These are phyloP conservation scores for Parochlus steinenii DNA, from an alignment of 2,888 invertebrate species.

Conservation along the genomic window DNA sequence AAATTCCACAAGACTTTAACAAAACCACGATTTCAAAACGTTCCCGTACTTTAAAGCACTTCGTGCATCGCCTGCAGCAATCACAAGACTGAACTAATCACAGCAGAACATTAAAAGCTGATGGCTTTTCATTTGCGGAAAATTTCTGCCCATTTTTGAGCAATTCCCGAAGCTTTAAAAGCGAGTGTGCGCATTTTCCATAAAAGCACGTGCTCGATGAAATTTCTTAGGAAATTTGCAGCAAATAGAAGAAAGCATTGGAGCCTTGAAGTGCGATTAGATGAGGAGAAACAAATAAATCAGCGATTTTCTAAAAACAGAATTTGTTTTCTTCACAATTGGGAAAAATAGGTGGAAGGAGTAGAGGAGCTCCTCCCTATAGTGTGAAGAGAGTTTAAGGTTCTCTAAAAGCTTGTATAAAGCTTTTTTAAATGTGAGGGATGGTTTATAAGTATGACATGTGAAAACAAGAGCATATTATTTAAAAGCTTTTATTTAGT, in stretches of 20 bases:
- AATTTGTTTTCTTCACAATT: neutral
- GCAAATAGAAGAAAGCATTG: neutral
- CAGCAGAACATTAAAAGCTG: too few relatives aligned
- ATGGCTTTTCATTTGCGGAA: neutral
- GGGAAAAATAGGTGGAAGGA: neutral
- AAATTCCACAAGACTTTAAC: too few relatives aligned
- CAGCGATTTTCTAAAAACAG: slow-evolving; percentile 3
- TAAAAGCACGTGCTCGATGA: too few relatives aligned
- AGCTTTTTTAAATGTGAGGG: too few relatives aligned
- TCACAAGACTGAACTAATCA: too few relatives aligned
- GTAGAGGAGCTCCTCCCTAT: too few relatives aligned
- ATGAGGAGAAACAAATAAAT: slow-evolving; percentile 2
- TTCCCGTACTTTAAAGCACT: too few relatives aligned
- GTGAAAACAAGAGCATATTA: neutral
- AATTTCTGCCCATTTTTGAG: neutral
- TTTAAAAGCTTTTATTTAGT: neutral
- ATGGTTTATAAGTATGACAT: neutral
- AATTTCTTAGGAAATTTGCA: neutral
- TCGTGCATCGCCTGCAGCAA: too few relatives aligned
- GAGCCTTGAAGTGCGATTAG: neutral
- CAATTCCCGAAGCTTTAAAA: neutral
- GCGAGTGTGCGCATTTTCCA: neutral
- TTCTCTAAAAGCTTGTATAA: too few relatives aligned
- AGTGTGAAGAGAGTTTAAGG: too few relatives aligned
- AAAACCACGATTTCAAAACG: too few relatives aligned